Percentiles rank a stretch among this genome's conserved stretches.
Evolutionary conservation across 1,140 invertebrate species (phyloP).

Genomic region (Lepidostoma basale): DNA sequence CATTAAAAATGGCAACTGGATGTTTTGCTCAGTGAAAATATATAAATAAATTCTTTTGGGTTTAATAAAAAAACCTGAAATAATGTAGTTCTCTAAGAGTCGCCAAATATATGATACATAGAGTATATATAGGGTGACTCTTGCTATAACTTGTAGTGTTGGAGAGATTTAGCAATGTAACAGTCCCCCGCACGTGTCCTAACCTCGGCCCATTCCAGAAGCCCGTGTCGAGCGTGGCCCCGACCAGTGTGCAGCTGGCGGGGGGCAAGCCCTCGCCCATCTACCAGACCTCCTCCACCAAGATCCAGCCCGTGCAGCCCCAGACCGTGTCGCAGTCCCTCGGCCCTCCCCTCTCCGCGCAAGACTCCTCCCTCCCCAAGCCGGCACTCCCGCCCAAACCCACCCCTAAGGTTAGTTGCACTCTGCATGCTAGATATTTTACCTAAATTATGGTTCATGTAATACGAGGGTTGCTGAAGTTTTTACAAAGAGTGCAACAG

Average conservation of each 20-base stretch:
- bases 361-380: slow-evolving; percentile 53
- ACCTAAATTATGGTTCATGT: no score
- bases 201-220: slow-evolving; percentile 53
- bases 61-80: not conserved
- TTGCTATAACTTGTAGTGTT: no score
- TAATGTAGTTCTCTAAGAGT: not conserved
- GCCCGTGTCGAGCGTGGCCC: slow-evolving; percentile 82
- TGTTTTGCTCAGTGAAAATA: no score
- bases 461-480: no score
- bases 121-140: no score
- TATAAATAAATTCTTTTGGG: no score
- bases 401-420: no score
- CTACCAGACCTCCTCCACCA: slow-evolving; percentile 80
- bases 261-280: slow-evolving; percentile 74
- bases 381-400: no score
- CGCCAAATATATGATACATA: not conserved
- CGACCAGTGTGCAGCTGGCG: slow-evolving; percentile 69
- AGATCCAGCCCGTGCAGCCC: slow-evolving; percentile 80
- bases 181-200: not conserved
- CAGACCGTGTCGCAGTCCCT: slow-evolving; percentile 66
- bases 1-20: no score
- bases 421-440: no score
- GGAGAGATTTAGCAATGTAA: no score
- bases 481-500: no score
- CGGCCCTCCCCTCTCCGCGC: slow-evolving; percentile 55